Conservation (phyloP, 2,113 vertebrate genomes). For the Eonycteris spelaea region DNA sequence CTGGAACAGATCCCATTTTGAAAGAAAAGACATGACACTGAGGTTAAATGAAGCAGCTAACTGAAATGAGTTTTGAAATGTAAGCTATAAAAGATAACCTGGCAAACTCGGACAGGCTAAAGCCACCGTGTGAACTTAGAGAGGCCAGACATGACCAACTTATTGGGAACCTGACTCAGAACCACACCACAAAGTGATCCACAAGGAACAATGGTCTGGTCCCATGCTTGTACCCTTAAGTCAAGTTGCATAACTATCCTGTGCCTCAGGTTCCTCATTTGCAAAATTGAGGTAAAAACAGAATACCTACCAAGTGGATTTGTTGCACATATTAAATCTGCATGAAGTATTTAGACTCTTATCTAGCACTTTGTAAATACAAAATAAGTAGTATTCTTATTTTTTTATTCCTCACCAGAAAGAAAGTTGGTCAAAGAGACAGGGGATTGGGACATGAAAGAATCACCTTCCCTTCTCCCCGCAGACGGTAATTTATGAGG, state of each 20-base stretch:
- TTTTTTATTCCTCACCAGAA: not conserved
- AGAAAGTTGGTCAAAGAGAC: not conserved
- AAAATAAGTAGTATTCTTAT: not conserved
- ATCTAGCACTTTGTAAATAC: not conserved
- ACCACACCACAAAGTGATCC: not conserved
- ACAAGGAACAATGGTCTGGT: not conserved
- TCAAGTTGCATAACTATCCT: not conserved
- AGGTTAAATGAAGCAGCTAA: not conserved
- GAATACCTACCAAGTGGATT: not conserved
- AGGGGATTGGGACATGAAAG: not conserved
- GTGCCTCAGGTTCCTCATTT: not conserved
- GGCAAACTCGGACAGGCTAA: not conserved
- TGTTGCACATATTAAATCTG: not conserved
- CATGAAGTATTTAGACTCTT: not conserved
- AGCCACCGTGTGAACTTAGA: fast-evolving
- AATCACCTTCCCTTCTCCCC: not conserved
- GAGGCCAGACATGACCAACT: fast-evolving
- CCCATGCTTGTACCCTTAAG: too few species aligned
- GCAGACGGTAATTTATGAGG: not conserved
- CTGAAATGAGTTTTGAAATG: not conserved
- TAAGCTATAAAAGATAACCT: not conserved
- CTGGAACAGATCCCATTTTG: not conserved
- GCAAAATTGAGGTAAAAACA: not conserved
- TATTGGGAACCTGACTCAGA: not conserved
- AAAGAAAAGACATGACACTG: not conserved